phyloP scores from a whole-genome alignment of 1,140 invertebrate species.

The Homarus americanus region DNA sequence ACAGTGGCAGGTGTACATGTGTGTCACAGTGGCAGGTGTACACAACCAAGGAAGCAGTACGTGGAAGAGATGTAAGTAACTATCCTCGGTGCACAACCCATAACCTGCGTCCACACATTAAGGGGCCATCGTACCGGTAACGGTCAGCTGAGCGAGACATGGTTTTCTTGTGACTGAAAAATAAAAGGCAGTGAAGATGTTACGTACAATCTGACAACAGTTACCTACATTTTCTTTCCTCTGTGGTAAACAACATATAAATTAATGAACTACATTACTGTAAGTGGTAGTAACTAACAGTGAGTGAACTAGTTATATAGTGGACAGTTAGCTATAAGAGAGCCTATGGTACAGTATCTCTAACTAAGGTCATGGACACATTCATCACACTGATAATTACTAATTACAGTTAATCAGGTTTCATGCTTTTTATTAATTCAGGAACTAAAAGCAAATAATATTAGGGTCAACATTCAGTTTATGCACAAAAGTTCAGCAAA shows the following conservation, averaged over 20 bases:
- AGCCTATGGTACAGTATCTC: neutral
- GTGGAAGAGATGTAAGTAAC: neutral
- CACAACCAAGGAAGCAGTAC: too few species aligned
- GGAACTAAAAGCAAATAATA: too few species aligned
- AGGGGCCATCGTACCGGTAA: slow-evolving; percentile 5
- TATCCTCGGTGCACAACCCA: neutral
- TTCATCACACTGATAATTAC: neutral
- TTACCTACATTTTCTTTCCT: neutral
- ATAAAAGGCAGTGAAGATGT: neutral
- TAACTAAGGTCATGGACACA: neutral
- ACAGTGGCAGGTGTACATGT: too few species aligned
- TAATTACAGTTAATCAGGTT: neutral
- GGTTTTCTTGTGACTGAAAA: neutral
- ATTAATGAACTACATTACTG: neutral
- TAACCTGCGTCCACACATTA: slow-evolving; percentile 6
- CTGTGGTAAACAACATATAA: neutral
- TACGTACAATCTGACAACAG: neutral
- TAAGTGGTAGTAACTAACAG: neutral
- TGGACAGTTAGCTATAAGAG: neutral
- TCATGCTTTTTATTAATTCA: neutral
- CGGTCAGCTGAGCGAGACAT: slow-evolving; percentile 12
- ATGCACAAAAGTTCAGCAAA: neutral
- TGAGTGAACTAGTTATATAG: neutral
- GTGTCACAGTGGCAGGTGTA: too few species aligned
- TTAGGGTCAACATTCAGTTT: too few species aligned